phyloP scores from a whole-genome alignment of 2,888 invertebrate species.

The Sarcophaga rosellei region DNA sequence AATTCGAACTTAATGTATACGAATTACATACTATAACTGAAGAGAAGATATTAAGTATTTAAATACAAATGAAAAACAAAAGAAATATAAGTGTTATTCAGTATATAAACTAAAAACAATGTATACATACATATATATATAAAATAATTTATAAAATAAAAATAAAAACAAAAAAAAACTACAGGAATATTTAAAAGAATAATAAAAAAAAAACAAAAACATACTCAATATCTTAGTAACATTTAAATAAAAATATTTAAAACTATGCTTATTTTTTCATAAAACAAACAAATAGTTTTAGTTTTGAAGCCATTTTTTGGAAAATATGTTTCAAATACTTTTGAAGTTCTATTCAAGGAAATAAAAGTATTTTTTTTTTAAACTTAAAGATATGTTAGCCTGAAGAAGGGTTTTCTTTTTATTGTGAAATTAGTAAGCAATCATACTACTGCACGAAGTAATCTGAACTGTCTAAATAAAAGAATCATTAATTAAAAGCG shows the following conservation, averaged over 20 bases:
- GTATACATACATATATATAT: conserved; percentile 20
- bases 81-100: conserved; percentile 59
- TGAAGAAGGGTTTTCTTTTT: too few species aligned
- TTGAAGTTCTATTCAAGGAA: too few species aligned
- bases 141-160: conserved; percentile 33
- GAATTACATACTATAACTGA: conserved; percentile 49
- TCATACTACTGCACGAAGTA: too few species aligned
- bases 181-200: conserved; percentile 63
- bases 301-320: neutral
- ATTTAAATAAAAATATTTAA: conserved; percentile 36
- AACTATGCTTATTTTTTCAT: conserved; percentile 31
- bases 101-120: conserved; percentile 31
- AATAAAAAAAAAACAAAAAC: conserved; percentile 38
- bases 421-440: too few species aligned
- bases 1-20: conserved; percentile 62
- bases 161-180: conserved; percentile 56
- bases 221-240: conserved; percentile 54
- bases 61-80: conserved; percentile 41
- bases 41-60: conserved; percentile 23
- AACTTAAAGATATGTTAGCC: too few species aligned
- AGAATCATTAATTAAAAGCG: too few species aligned
- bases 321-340: too few species aligned
- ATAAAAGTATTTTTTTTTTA: too few species aligned
- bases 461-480: too few species aligned
- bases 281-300: neutral